Percentiles rank a stretch among this genome's conserved stretches.
These are phyloP conservation scores for Cataglyphis hispanica DNA, from an alignment of 1,140 invertebrate genomes.

Conservation along the genomic window DNA sequence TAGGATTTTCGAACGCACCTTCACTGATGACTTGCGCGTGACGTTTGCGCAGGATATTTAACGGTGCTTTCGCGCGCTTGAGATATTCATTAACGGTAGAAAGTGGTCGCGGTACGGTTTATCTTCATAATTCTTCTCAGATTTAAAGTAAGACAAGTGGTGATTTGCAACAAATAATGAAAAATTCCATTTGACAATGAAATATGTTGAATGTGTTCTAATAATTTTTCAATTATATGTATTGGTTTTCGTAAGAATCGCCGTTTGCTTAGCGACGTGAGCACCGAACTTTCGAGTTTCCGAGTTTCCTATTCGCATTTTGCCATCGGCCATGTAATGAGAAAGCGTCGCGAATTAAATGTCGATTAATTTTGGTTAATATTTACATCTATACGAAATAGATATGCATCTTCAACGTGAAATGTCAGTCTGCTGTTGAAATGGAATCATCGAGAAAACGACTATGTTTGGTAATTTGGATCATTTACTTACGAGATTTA, in stretches of 20 bases:
- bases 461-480: neutral
- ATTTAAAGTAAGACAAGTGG: no score
- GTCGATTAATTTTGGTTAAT: neutral
- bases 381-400: neutral
- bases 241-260: neutral
- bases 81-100: no score
- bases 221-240: neutral
- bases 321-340: neutral
- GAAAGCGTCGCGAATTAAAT: neutral
- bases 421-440: neutral
- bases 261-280: neutral
- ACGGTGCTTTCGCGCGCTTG: no score
- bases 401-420: neutral
- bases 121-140: no score
- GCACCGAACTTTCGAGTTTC: neutral
- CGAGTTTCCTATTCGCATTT: neutral
- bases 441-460: neutral
- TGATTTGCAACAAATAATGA: no score
- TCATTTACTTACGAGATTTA: neutral
- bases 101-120: no score
- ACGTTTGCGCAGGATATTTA: no score
- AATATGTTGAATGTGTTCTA: neutral
- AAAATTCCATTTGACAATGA: no score
- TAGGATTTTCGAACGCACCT: no score
- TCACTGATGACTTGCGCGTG: no score